These are phyloP conservation scores for Dipus sagitta DNA, from an alignment of 2,797 vertebrate genomes.

Conservation along the genomic window DNA sequence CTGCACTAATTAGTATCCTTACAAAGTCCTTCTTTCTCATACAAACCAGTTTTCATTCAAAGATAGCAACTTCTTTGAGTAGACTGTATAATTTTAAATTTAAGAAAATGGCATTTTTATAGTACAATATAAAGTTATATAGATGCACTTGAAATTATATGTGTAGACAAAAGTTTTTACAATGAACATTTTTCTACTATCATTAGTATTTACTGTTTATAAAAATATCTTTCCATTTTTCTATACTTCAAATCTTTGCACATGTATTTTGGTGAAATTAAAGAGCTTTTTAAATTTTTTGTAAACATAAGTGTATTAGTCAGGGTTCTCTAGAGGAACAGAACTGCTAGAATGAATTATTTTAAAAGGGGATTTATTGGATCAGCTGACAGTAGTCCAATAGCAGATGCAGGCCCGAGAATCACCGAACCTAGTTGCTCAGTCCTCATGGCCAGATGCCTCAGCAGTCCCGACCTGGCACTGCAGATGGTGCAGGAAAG, in stretches of 20 bases:
- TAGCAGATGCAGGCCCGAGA: too few relatives aligned
- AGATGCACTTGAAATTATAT: slow-evolving; percentile 17
- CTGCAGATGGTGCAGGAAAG: too few relatives aligned
- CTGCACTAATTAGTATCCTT: not conserved
- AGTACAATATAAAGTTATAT: too few relatives aligned
- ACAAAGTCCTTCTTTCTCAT: not conserved
- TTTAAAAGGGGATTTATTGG: too few relatives aligned
- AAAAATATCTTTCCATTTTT: not conserved
- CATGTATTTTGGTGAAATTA: not conserved
- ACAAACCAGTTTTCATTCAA: not conserved
- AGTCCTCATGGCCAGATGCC: too few relatives aligned
- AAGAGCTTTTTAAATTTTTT: not conserved
- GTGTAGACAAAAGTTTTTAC: not conserved
- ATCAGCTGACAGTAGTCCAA: too few relatives aligned
- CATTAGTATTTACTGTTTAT: not conserved
- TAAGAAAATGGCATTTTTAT: too few relatives aligned
- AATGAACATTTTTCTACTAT: slow-evolving; percentile 23
- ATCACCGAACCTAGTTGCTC: too few relatives aligned
- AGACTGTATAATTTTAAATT: too few relatives aligned
- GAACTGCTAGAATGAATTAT: too few relatives aligned
- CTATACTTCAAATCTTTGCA: not conserved
- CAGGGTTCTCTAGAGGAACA: too few relatives aligned
- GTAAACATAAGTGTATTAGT: not conserved
- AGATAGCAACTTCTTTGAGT: not conserved
- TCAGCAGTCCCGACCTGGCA: too few relatives aligned